Percentiles rank a stretch among this genome's conserved stretches.
Conservation (phyloP, 2,797 vertebrate genomes). For the Zonotrichia albicollis region DNA sequence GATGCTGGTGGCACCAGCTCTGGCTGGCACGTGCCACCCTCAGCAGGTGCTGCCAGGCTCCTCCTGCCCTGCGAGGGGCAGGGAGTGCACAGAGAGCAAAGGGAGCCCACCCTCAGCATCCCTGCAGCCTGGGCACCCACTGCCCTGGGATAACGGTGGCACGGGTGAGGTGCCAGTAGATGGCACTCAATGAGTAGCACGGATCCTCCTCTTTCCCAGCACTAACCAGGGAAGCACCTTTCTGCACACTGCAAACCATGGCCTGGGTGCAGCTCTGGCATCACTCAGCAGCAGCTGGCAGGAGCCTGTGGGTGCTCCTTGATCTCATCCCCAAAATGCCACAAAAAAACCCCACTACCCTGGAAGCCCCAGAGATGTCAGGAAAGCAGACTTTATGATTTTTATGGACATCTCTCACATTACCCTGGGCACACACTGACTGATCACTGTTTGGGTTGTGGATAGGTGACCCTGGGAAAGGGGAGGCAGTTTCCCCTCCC, state of each 20-base stretch:
- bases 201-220: neutral
- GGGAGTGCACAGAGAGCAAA: neutral
- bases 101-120: neutral
- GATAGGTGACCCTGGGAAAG: neutral
- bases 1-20: neutral
- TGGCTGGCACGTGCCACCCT: neutral
- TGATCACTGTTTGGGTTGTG: accelerated
- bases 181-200: neutral
- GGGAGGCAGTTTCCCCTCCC: neutral
- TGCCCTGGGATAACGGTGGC: accelerated
- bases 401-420: neutral
- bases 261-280: neutral
- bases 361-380: neutral
- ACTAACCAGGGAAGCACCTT: neutral
- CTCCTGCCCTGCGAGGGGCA: neutral
- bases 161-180: slow-evolving; percentile 15
- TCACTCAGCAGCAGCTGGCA: accelerated
- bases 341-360: neutral
- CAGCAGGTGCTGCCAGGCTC: neutral
- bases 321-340: neutral
- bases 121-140: neutral
- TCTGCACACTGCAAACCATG: neutral
- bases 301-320: neutral
- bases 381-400: neutral
- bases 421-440: too few species aligned